Evolutionary conservation across 1,140 invertebrate species (phyloP).

Genomic region (Pteromalus puparum): DNA sequence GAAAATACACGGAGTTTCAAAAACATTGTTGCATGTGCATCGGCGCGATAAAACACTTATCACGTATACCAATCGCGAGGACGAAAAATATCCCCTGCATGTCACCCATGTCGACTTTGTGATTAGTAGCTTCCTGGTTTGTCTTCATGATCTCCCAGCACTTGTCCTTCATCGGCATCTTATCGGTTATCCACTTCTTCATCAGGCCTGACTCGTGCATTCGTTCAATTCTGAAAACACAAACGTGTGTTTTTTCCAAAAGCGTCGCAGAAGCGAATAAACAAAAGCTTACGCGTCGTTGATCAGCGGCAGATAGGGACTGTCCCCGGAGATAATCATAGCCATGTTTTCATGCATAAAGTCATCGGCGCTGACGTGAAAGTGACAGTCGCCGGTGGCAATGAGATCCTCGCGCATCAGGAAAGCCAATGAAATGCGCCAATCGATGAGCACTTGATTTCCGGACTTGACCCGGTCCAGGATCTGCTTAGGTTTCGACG

Average conservation of each 20-base stretch:
- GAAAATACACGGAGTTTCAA: slow-evolving; percentile 55
- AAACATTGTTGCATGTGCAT: no score
- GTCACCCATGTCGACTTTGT: slow-evolving; percentile 89
- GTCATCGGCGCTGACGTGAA: slow-evolving; percentile 82
- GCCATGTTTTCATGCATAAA: slow-evolving; percentile 88
- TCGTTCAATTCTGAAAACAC: slow-evolving; percentile 79
- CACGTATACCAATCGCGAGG: slow-evolving; percentile 81
- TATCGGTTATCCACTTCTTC: slow-evolving; percentile 86
- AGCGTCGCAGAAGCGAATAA: no score
- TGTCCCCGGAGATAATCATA: slow-evolving; percentile 83
- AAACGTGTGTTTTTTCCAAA: background rate
- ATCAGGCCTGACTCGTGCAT: slow-evolving; percentile 91
- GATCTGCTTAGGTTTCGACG: slow-evolving; percentile 67
- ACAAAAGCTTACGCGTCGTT: slow-evolving; percentile 76
- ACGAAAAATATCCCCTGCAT: slow-evolving; percentile 94
- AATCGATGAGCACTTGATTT: slow-evolving; percentile 87
- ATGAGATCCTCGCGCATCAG: slow-evolving; percentile 80
- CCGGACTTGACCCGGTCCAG: slow-evolving; percentile 79
- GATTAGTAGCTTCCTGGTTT: slow-evolving; percentile 83
- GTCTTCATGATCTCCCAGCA: slow-evolving; percentile 81
- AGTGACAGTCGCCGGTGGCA: slow-evolving; percentile 81
- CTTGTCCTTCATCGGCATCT: slow-evolving; percentile 86
- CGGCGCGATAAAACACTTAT: no score
- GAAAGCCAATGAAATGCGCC: slow-evolving; percentile 84
- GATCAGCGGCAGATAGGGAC: slow-evolving; percentile 82